Conservation (phyloP, 92 coral and sea anemone species). For the Plumapathes pennacea region DNA sequence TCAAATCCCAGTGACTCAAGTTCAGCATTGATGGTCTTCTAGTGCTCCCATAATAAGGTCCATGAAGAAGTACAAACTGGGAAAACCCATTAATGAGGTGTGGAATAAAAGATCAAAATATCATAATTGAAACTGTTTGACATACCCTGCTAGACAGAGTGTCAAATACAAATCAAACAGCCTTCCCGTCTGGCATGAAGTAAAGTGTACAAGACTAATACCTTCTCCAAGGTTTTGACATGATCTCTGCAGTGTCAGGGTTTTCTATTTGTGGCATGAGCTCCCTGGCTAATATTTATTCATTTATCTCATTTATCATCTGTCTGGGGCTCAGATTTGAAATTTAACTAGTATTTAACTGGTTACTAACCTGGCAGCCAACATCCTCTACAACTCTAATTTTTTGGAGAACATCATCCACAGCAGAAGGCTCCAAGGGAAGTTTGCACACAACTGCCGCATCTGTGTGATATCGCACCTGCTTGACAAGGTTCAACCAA, state of each 20-base stretch:
- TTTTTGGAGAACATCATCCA: conserved; percentile 18
- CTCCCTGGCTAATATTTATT: too few species aligned
- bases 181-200: too few species aligned
- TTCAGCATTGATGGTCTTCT: conserved; percentile 8
- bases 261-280: too few species aligned
- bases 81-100: neutral
- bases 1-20: conserved; percentile 39
- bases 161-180: too few species aligned
- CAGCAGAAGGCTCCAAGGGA: conserved; percentile 10
- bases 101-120: neutral
- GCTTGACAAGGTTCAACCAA: conserved; percentile 13
- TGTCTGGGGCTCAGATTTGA: too few species aligned
- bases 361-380: conserved; percentile 38
- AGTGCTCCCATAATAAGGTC: conserved; percentile 5
- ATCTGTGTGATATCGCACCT: conserved; percentile 9
- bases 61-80: conserved; percentile 44
- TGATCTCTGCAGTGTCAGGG: neutral
- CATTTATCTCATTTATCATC: too few species aligned
- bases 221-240: neutral
- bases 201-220: neutral
- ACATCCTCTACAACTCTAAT: conserved; percentile 32
- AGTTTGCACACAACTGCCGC: conserved; percentile 50
- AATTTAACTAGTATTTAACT: too few species aligned
- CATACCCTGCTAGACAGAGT: too few species aligned
- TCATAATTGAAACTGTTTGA: too few species aligned